These are phyloP conservation scores for Poecilia gillii DNA, from an alignment of 2,797 vertebrate species.

Conservation along the genomic window DNA sequence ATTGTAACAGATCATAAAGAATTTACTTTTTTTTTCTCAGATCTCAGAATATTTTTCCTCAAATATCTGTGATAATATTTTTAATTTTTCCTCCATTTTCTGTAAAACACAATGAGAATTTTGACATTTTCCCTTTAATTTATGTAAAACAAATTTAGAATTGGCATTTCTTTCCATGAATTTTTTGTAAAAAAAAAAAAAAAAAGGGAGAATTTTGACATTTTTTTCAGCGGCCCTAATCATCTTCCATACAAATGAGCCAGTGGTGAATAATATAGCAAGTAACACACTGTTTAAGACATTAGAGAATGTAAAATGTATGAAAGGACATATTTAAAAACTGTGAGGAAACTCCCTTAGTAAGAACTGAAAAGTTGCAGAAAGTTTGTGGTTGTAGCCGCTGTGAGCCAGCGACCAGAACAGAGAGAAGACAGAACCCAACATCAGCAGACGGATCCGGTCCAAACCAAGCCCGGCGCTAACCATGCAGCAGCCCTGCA, in stretches of 20 bases:
- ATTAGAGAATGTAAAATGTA: not conserved
- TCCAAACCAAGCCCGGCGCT: not conserved
- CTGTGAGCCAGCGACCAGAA: not conserved
- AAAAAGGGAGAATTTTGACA: too few species aligned
- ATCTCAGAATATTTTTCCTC: not conserved
- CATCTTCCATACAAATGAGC: not conserved
- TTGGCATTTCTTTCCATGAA: too few species aligned
- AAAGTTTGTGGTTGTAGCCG: not conserved
- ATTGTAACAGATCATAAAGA: not conserved
- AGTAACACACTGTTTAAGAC: too few species aligned
- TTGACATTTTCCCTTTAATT: too few species aligned
- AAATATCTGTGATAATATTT: not conserved
- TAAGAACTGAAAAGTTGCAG: not conserved
- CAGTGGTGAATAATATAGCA: not conserved
- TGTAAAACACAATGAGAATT: too few species aligned
- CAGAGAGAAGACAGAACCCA: not conserved
- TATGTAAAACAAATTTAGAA: too few species aligned
- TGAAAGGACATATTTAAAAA: not conserved
- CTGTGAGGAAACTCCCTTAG: not conserved
- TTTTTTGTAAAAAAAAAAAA: too few species aligned
- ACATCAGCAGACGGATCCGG: not conserved
- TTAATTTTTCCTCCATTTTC: too few species aligned
- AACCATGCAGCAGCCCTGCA: slow-evolving; percentile 9
- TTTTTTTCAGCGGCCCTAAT: not conserved
- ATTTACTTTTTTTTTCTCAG: not conserved